These are phyloP conservation scores for Drosophila nigritarsus DNA, from an alignment of 2,888 invertebrate species.

Conservation along the genomic window DNA sequence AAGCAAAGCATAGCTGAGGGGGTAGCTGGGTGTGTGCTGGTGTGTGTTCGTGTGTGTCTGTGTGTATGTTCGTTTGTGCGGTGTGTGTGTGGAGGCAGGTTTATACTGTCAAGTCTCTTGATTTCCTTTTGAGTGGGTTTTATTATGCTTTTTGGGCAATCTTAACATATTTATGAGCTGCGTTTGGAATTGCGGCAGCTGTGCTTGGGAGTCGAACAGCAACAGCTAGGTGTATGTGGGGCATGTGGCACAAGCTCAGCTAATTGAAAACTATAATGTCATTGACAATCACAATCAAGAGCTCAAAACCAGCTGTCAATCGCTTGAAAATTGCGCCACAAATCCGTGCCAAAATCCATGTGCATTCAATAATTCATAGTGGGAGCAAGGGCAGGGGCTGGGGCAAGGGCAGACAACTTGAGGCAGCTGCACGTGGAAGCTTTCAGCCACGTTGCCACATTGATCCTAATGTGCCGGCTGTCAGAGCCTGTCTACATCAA, in stretches of 20 bases:
- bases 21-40: not conserved
- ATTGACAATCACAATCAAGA: slow-evolving; percentile 64
- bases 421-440: slow-evolving; percentile 17
- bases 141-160: slow-evolving; percentile 47
- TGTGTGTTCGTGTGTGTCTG: not conserved
- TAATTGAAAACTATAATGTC: slow-evolving; percentile 77
- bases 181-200: slow-evolving; percentile 25
- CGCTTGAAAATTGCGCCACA: slow-evolving; percentile 22
- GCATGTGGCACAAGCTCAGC: slow-evolving; percentile 44
- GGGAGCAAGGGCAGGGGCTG: not conserved
- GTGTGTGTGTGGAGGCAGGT: not conserved
- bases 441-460: slow-evolving; percentile 41
- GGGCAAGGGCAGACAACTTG: not conserved
- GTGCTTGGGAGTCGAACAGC: not conserved
- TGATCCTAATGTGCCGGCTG: slow-evolving; percentile 77
- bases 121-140: slow-evolving; percentile 50
- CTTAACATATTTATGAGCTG: slow-evolving; percentile 70
- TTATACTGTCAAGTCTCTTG: slow-evolving; percentile 40
- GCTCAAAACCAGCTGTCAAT: slow-evolving; percentile 42
- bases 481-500: slow-evolving; percentile 70
- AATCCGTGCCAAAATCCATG: slow-evolving; percentile 4
- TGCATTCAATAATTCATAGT: not conserved
- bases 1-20: slow-evolving; percentile 18
- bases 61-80: not conserved
- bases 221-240: not conserved